Evolutionary conservation across 2,888 invertebrate species (phyloP).

Genomic region (Dynastes tityus): DNA sequence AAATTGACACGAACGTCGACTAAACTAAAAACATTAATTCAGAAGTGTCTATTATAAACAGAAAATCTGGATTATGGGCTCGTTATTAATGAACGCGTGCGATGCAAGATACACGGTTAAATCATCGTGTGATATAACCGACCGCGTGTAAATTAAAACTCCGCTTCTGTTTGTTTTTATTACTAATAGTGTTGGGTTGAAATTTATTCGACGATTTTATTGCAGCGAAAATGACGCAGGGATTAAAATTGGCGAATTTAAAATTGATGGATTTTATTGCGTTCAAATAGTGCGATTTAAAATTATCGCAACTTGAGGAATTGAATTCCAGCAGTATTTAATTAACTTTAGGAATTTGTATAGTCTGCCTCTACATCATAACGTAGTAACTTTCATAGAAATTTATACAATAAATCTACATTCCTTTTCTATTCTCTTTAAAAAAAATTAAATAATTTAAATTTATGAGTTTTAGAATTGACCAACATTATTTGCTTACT

Average conservation of each 20-base stretch:
- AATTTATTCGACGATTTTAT: constrained; percentile 22
- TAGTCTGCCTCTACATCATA: no score
- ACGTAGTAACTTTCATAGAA: no score
- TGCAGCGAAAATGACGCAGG: neutral
- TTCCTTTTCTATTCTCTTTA: no score
- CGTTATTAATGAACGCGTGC: constrained; percentile 10
- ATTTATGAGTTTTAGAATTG: no score
- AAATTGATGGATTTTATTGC: neutral
- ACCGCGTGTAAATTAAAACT: constrained; percentile 24
- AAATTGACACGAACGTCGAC: constrained; percentile 38
- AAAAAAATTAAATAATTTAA: no score
- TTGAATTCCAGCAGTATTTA: neutral
- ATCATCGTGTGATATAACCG: constrained; percentile 4
- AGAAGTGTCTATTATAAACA: constrained; percentile 40
- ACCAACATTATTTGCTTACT: no score
- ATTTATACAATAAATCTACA: no score
- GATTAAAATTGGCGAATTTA: neutral
- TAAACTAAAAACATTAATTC: constrained; percentile 40
- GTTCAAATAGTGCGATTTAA: neutral
- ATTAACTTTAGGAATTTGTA: neutral
- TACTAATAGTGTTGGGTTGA: neutral
- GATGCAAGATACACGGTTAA: constrained; percentile 25
- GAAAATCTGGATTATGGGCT: constrained; percentile 6
- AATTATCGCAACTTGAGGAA: neutral
- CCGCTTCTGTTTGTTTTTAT: neutral